Base-by-base conservation (phyloP, 2,888 invertebrate species). In the Melinaea menophilus region DNA sequence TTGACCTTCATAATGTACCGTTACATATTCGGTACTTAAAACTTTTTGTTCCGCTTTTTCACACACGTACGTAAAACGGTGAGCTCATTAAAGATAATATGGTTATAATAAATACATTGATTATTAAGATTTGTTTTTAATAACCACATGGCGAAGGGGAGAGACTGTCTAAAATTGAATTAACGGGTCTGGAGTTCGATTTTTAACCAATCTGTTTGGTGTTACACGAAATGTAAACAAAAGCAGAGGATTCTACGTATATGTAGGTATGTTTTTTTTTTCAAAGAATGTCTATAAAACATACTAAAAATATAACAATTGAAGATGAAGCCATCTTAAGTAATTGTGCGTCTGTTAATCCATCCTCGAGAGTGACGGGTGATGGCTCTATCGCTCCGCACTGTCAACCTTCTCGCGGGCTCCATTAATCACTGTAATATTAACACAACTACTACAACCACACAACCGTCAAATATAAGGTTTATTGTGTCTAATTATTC, bases 351-450 rank as follows among this genome's bases (percentile, higher is more conserved):
- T 60, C 66, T 70, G 74, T 80, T 77, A 76, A 82, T 84, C 76
- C 76, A 72, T 82, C 79, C 79, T 79, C 71, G 55, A 78, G 82
- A 84, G 77, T 83, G 84, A 82, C 84, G 79, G 76, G 61, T 82
- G 83, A 84, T 83, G 78, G 79, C 75, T 82, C 80, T 80, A 84
- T 82, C 72, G 66, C 70, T 41, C 2, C 70, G 71, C 31, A 41
- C 72, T 68, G 72, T 73, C 76, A 75, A 72, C 73, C 69, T 58
- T 73, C 74, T 73, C 73, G 77, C 75, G 78, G 78, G 76, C 78
- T 79, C 81, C 75, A 78, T 74, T 75, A 69, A 71, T 72, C 75
- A 74, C 64, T 57, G 45, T 54, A 54, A 47, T 51, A 22, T 51
- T 31, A 51, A 51, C 7, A 4, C 7, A 31, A 51, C 51, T 2